Base-by-base conservation (phyloP, 2,888 invertebrate species). In the Antheraea assamensis region DNA sequence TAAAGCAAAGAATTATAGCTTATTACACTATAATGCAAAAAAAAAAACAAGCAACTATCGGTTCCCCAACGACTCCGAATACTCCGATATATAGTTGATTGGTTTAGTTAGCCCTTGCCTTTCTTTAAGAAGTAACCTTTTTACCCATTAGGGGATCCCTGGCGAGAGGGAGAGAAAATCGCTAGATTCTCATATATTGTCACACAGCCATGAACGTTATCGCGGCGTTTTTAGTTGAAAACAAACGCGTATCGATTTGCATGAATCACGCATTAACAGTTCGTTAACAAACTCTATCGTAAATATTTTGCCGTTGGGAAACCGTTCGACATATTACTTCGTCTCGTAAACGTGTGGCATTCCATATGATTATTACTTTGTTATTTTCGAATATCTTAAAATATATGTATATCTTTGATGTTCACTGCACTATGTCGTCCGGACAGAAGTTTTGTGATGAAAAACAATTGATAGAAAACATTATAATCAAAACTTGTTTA, bases 241-340 rank as follows among this genome's bases (percentile, higher is more conserved):
- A 91, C 91, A 91, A 88, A 87, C 86, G 88, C 84, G 84, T 79
- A 81, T 79, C 82, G 85, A 91, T 92, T 92, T 91, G 88, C 91
- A 92, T 92, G 88, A 88, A 88, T 85, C 86, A 85, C 83, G 75
- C 86, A 91, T 90, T 88, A 91, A 89, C 89, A 89, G 89, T 88
- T 88, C 89, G 83, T 91, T 91, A 90, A 88, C 86, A 86, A 88
- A 85, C 85, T 86, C 85, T 88, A 88, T 88, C 90, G 87, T 92
- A 91, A 91, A 92, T 88, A 91, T 90, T 89, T 88, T 86, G 90
- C 87, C 79, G 86, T 89, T 90, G 85, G 79, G 87, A 78, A 89
- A 88, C 85, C 74, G 72, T 42, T 31, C 55, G 70, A 70, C 70
- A 42, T 31, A 70, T 27, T 42, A 58, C 27, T 58, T 70, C 42